phyloP scores from a whole-genome alignment of 2,113 vertebrate species.

The Xiphias gladius region DNA sequence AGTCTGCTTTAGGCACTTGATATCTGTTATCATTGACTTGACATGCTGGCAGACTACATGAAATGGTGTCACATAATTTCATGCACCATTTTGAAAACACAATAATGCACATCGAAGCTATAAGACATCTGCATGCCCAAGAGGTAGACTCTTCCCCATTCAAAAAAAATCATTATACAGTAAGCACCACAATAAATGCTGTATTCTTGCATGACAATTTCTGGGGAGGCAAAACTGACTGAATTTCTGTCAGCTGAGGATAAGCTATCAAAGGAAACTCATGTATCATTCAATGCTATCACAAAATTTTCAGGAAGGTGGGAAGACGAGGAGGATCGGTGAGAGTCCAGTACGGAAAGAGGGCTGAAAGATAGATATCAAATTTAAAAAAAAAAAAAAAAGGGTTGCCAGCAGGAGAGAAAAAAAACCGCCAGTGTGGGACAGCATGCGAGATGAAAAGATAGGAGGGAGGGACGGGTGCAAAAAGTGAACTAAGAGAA shows the following conservation, averaged over 20 bases:
- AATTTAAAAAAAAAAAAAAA: conserved; percentile 23
- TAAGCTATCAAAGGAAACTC: conserved; percentile 72
- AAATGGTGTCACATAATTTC: conserved; percentile 22
- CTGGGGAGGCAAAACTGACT: conserved; percentile 36
- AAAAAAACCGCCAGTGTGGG: conserved; percentile 50
- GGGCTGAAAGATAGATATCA: conserved; percentile 61
- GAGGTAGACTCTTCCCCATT: conserved; percentile 1
- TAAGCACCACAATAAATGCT: conserved; percentile 8
- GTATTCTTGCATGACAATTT: conserved; percentile 49
- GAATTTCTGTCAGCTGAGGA: conserved; percentile 58
- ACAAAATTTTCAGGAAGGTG: conserved; percentile 70
- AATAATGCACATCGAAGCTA: background rate
- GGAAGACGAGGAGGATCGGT: conserved; percentile 58
- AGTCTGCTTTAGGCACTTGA: conserved; percentile 1
- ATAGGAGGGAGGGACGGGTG: conserved; percentile 64
- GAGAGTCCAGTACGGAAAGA: conserved; percentile 38
- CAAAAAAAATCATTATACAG: background rate
- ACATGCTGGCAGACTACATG: background rate
- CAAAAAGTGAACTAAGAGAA: conserved; percentile 66
- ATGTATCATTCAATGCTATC: conserved; percentile 78
- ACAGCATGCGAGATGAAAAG: conserved; percentile 55
- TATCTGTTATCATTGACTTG: conserved; percentile 2
- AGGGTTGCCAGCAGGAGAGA: conserved; percentile 22
- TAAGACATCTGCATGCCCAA: conserved; percentile 15
- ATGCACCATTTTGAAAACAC: background rate